These are phyloP conservation scores for Cerastis rubricosa DNA, from an alignment of 2,888 invertebrate genomes.

Conservation along the genomic window DNA sequence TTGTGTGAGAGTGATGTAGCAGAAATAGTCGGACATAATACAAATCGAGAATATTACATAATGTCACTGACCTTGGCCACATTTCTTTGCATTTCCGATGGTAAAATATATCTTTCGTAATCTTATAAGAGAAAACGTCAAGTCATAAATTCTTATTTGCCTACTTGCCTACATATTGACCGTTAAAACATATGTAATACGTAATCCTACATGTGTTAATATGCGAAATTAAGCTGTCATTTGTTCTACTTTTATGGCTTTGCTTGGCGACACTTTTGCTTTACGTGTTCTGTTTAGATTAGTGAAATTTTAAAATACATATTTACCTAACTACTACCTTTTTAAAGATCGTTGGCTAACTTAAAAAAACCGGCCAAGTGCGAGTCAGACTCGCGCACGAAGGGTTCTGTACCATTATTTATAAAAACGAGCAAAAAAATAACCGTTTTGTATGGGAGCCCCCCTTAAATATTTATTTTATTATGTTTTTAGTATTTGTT, in stretches of 20 bases:
- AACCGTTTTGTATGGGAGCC: no score
- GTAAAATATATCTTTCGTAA: slow-evolving; percentile 38
- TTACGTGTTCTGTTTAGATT: not conserved
- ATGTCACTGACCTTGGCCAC: slow-evolving; percentile 29
- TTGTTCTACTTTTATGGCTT: slow-evolving; percentile 4
- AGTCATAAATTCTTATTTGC: slow-evolving; percentile 33
- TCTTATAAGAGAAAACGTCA: slow-evolving; percentile 32
- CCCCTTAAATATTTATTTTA: no score
- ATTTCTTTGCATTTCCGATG: slow-evolving; percentile 40
- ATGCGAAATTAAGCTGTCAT: slow-evolving; percentile 1
- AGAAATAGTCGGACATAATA: slow-evolving; percentile 4
- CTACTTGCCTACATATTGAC: slow-evolving; percentile 21
- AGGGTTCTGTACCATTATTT: no score
- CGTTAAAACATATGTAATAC: slow-evolving; percentile 8
- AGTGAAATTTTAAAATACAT: not conserved
- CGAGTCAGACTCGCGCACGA: no score
- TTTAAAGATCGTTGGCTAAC: not conserved
- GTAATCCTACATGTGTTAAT: slow-evolving; percentile 19
- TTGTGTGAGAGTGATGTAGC: slow-evolving; percentile 2
- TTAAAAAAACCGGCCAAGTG: no score
- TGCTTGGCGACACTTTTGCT: not conserved
- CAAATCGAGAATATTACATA: slow-evolving; percentile 29
- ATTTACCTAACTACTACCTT: not conserved
- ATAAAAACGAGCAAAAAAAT: no score
- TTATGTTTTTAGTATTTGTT: no score